Evolutionary conservation across 2,797 vertebrate genomes (phyloP).

Genomic region (Enteromius trimaculatus): DNA sequence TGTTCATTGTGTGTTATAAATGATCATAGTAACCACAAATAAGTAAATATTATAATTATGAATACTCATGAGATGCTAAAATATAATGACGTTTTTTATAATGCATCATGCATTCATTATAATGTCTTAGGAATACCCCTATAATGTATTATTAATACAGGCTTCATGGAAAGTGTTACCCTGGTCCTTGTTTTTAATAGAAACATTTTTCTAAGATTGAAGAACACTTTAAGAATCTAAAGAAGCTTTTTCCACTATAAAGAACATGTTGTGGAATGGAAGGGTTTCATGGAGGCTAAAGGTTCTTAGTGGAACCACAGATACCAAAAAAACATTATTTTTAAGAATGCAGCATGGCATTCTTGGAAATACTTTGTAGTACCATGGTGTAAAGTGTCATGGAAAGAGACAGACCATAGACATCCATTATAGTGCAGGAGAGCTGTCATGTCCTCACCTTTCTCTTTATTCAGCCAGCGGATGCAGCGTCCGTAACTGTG

Average conservation of each 20-base stretch:
- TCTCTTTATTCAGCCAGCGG: conserved; percentile 98
- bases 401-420: neutral
- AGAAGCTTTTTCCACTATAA: neutral
- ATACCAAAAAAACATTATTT: neutral
- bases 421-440: neutral
- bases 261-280: neutral
- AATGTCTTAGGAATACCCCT: too few relatives aligned
- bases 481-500: conserved; percentile 96
- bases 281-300: neutral
- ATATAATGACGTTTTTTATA: too few relatives aligned
- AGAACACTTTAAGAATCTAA: neutral
- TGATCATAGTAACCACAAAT: too few relatives aligned
- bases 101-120: too few relatives aligned
- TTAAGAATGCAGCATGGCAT: neutral
- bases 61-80: too few relatives aligned
- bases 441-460: conserved; percentile 80
- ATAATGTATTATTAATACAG: too few relatives aligned
- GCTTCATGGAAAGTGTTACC: too few relatives aligned
- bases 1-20: too few relatives aligned
- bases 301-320: neutral
- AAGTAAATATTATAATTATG: too few relatives aligned
- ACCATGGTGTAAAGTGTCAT: neutral
- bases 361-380: neutral
- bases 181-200: neutral
- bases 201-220: neutral